phyloP scores from a whole-genome alignment of 1,140 invertebrate genomes.

The Micrasema longulum region DNA sequence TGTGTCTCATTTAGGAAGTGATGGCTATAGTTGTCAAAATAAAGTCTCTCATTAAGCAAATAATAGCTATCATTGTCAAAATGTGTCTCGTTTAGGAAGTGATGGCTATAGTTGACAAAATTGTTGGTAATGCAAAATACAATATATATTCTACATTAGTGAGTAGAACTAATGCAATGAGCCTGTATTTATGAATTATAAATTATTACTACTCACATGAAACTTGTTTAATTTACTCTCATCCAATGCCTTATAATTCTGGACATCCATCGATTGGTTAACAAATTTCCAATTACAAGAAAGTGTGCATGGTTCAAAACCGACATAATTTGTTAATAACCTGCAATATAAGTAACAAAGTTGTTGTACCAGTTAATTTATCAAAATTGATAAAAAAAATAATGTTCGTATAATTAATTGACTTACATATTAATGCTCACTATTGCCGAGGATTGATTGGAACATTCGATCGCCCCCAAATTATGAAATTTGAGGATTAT shows the following conservation, averaged over 20 bases:
- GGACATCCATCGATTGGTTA: background rate
- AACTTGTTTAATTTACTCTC: slow-evolving; percentile 31
- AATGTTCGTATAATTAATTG: background rate
- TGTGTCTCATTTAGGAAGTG: no score
- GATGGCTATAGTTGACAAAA: no score
- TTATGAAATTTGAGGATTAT: slow-evolving; percentile 13
- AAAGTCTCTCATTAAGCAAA: no score
- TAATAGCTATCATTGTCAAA: no score
- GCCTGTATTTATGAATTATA: no score
- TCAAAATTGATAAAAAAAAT: background rate
- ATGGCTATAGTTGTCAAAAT: no score
- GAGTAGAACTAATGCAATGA: no score
- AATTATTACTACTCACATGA: slow-evolving; percentile 29
- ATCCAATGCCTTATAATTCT: slow-evolving; percentile 27
- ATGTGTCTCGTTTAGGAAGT: no score
- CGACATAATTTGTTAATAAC: slow-evolving; percentile 36
- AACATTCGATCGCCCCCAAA: slow-evolving; percentile 20
- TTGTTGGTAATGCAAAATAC: no score
- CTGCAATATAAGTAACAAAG: background rate
- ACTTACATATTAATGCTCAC: slow-evolving; percentile 40
- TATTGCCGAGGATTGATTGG: slow-evolving; percentile 8
- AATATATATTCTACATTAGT: no score
- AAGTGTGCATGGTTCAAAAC: slow-evolving; percentile 6
- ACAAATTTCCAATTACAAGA: slow-evolving; percentile 28
- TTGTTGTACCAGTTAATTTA: background rate